Evolutionary conservation across 2,113 vertebrate genomes (phyloP).

Genomic region (Leptodactylus fuscus): DNA sequence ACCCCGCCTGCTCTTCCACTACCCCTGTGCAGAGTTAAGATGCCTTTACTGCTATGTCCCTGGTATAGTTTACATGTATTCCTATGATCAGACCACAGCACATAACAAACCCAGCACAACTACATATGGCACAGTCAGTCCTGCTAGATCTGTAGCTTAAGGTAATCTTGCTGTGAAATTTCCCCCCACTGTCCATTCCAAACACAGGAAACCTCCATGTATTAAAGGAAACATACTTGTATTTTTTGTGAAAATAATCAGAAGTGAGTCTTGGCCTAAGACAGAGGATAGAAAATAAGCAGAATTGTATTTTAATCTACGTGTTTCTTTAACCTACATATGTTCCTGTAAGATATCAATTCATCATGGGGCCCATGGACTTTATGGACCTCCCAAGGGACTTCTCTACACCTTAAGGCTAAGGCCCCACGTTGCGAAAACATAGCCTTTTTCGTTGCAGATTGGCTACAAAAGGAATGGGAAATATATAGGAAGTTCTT

Average conservation of each 20-base stretch:
- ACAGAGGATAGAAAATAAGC: neutral
- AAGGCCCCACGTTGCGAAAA: too few species aligned
- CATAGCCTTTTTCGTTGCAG: too few species aligned
- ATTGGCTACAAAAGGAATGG: too few species aligned
- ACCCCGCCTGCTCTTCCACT: neutral
- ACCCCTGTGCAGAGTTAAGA: too few species aligned
- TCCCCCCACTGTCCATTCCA: neutral
- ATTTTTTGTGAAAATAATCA: conserved; percentile 37
- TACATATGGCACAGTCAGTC: too few species aligned
- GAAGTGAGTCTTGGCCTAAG: neutral
- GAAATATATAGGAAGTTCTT: too few species aligned
- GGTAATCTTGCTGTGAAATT: neutral
- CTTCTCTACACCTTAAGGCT: neutral
- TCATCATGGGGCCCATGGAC: neutral
- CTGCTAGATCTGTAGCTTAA: conserved; percentile 1
- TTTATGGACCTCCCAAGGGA: neutral
- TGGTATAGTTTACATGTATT: neutral
- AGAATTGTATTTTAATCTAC: neutral
- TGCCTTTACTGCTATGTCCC: too few species aligned
- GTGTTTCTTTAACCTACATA: conserved; percentile 24
- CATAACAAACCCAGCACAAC: too few species aligned
- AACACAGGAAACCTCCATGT: conserved; percentile 20
- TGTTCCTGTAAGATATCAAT: conserved; percentile 17
- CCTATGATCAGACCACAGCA: too few species aligned
- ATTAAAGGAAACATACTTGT: conserved; percentile 26